phyloP scores from a whole-genome alignment of 1,140 invertebrate species.

The Drosophila nikananu region DNA sequence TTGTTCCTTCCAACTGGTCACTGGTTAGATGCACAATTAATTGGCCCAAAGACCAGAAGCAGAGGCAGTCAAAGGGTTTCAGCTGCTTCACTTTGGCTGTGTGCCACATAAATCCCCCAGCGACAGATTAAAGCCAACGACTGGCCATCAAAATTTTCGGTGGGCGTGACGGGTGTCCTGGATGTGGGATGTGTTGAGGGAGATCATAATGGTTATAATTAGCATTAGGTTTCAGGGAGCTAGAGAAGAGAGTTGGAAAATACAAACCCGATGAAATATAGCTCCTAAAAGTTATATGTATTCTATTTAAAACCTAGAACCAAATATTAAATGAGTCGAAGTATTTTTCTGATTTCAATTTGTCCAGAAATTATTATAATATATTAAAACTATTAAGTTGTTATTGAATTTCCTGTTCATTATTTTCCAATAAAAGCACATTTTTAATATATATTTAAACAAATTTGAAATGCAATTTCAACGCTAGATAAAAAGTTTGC shows the following conservation, averaged over 20 bases:
- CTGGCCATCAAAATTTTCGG: not conserved
- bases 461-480: not conserved
- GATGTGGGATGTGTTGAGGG: not conserved
- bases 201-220: conserved; percentile 12
- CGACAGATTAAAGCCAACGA: conserved; percentile 20
- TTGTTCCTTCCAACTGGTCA: conserved; percentile 10
- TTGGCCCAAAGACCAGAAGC: conserved; percentile 39
- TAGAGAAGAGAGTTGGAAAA: too few species aligned
- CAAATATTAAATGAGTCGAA: too few species aligned
- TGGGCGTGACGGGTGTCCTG: conserved; percentile 7
- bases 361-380: too few species aligned
- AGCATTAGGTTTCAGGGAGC: not conserved
- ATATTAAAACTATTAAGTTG: too few species aligned
- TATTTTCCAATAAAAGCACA: too few species aligned
- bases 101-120: conserved; percentile 20
- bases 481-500: too few species aligned
- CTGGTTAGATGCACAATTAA: conserved; percentile 53
- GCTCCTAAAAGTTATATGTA: too few species aligned
- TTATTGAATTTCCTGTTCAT: too few species aligned
- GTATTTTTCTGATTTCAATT: too few species aligned
- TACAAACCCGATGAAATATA: too few species aligned
- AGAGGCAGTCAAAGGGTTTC: conserved; percentile 52
- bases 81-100: conserved; percentile 7
- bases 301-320: too few species aligned
- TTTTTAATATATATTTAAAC: not conserved